phyloP scores from a whole-genome alignment of 2,888 invertebrate species.

The Drosophila histrio region DNA sequence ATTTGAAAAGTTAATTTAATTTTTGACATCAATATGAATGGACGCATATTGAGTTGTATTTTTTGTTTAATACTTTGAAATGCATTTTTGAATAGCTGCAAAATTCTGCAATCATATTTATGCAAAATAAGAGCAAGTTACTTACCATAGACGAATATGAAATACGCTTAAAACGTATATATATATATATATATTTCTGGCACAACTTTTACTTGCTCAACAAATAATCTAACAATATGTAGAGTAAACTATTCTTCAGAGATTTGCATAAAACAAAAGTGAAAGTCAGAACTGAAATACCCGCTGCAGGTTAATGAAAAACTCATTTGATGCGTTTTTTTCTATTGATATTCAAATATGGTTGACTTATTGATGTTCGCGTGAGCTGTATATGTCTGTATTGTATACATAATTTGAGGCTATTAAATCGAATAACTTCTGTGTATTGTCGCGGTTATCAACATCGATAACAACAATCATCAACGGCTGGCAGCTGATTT shows the following conservation, averaged over 20 bases:
- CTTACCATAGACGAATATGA: not conserved
- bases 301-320: too few species aligned
- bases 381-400: constrained; percentile 4
- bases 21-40: constrained; percentile 11
- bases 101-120: not conserved
- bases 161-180: not conserved
- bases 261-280: too few species aligned
- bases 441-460: not conserved
- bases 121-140: not conserved
- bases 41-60: constrained; percentile 8
- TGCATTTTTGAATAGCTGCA: constrained; percentile 9
- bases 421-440: not conserved
- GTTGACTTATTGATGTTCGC: constrained; percentile 21
- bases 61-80: not conserved
- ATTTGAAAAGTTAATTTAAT: constrained; percentile 39
- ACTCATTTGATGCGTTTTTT: not conserved
- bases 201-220: not conserved
- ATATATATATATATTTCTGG: not conserved
- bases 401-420: constrained; percentile 17
- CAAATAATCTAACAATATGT: too few species aligned
- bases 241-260: too few species aligned
- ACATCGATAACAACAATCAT: not conserved
- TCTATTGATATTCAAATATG: constrained; percentile 3
- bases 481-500: constrained; percentile 18
- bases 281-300: not conserved